Conservation (phyloP, 2,888 invertebrate species). For the Ormia ochracea region DNA sequence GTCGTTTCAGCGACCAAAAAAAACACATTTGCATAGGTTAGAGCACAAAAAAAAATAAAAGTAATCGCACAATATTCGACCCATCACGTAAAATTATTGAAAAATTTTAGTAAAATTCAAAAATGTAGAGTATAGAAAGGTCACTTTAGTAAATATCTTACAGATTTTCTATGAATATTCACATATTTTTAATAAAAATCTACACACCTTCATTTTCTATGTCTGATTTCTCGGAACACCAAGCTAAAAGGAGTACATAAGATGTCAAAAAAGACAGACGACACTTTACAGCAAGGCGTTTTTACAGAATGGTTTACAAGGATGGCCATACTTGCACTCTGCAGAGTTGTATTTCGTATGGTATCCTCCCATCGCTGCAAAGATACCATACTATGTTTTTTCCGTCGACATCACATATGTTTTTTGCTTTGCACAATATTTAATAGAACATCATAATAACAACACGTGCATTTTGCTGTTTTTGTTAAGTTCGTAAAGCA, state of each 20-base stretch:
- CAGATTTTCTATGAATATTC: slow-evolving; percentile 51
- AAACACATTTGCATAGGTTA: slow-evolving; percentile 25
- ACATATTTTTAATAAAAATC: slow-evolving; percentile 65
- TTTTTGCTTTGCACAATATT: slow-evolving; percentile 76
- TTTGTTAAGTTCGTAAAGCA: neutral
- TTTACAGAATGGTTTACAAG: too few species aligned
- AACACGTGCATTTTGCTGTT: slow-evolving; percentile 66
- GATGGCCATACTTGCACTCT: too few species aligned
- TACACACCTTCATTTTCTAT: slow-evolving; percentile 75
- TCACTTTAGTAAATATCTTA: slow-evolving; percentile 45
- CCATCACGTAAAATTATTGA: slow-evolving; percentile 53
- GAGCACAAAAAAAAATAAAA: slow-evolving; percentile 3
- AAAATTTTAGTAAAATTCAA: slow-evolving; percentile 1
- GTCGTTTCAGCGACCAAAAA: neutral
- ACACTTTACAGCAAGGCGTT: too few species aligned
- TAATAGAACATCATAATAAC: slow-evolving; percentile 71
- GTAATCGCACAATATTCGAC: slow-evolving; percentile 61
- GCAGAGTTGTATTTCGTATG: too few species aligned
- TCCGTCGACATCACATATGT: too few species aligned
- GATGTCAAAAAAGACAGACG: too few species aligned
- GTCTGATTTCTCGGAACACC: slow-evolving; percentile 69
- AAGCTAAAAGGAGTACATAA: slow-evolving; percentile 60
- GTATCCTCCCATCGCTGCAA: too few species aligned
- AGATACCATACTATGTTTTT: too few species aligned
- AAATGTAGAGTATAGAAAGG: neutral